Base-by-base conservation (phyloP, 92 coral and sea anemone species). In the Pocillopora meandrina region DNA sequence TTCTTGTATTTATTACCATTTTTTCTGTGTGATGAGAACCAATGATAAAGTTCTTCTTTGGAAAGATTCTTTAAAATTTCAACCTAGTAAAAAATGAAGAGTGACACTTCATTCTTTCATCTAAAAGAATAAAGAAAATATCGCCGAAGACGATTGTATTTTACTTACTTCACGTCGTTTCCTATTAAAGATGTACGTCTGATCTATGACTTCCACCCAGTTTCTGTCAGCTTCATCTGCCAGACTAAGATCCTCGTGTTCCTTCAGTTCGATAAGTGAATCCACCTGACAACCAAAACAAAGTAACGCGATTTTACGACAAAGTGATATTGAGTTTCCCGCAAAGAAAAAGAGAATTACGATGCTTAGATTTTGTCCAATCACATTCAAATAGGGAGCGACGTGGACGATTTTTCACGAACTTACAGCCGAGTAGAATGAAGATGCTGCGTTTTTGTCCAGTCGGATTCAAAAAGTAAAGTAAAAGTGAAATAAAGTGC, bases 141-240 rank as follows among this genome's bases (percentile, higher is more conserved):
- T 42, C 52, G 8, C 52, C 52, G 52, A 2, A 42, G 52, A 42
- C 8, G 7, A 3, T 3, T 12, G 26, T 4, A 18, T 62, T 60
- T 31, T 2, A 13, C 49, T 78, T 57, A 93, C 98, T 92, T 93
- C 98, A 66, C 84, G 89, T 11, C 86, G 78, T 26, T 80, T 82
- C 35, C 98, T 86, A 73, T 91, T 89, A 56, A 93, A 95, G n/a
- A 93, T 80, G 73, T 95, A 95, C 1, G 95, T 93, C 85, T 87
- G 91, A 58, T 91, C 97, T 58, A 91, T 65, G 34, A 95, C 83
- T 81, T 95, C 98, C 16, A 69, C 85, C 98, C 98, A 95, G 89
- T 95, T 93, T 85, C 94, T 86, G 71, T 91, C 89, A 1, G 93
- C 92, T 88, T 95, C 98, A 12, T 95, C 98, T 12, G 92, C 92